Evolutionary conservation across 2,113 vertebrate species (phyloP).

Genomic region (Prolemur simus): DNA sequence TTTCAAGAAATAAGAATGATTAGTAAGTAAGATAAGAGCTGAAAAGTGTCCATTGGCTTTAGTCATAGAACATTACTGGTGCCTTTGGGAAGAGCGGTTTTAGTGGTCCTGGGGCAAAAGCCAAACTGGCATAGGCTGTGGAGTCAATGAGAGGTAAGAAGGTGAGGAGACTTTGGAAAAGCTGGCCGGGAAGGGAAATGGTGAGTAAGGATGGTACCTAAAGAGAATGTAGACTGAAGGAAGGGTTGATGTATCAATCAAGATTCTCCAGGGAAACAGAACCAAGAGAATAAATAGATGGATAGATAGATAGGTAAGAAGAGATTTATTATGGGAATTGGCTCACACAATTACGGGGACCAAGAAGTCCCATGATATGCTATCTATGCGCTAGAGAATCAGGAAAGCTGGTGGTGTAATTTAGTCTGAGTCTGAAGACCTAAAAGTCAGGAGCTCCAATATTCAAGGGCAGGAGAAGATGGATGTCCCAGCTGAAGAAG

Average conservation of each 20-base stretch:
- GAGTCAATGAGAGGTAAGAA: neutral
- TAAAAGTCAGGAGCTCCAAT: neutral
- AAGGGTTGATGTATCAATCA: neutral
- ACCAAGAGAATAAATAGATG: neutral
- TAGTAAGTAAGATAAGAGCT: neutral
- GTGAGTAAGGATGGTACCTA: neutral
- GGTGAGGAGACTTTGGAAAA: neutral
- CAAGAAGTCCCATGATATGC: neutral
- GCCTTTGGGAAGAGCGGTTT: neutral
- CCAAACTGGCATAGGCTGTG: neutral
- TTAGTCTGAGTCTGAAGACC: neutral
- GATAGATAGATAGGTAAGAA: too few species aligned
- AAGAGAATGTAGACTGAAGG: too few species aligned
- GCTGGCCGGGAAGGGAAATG: neutral
- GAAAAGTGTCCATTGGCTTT: neutral
- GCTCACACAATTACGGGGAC: neutral
- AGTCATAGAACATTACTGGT: neutral
- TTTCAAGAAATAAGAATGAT: neutral
- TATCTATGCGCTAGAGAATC: neutral
- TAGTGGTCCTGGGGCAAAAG: neutral
- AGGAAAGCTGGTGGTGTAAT: neutral
- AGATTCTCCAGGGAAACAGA: neutral
- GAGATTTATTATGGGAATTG: neutral
- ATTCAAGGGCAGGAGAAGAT: neutral
- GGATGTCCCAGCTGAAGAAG: neutral